Conservation (phyloP, 2,797 vertebrate genomes). For the Onychomys arenicola region DNA sequence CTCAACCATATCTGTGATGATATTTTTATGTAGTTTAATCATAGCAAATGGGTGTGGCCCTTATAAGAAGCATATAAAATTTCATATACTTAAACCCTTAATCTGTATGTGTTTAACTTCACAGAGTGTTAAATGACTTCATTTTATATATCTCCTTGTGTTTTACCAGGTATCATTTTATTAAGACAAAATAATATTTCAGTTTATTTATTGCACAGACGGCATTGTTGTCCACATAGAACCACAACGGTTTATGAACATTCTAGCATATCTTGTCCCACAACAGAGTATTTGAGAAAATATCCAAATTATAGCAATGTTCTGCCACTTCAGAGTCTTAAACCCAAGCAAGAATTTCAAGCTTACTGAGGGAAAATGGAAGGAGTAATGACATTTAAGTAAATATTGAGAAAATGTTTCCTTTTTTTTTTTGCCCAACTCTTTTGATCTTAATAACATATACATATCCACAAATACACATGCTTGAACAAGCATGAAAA, state of each 20-base stretch:
- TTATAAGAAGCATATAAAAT: not conserved
- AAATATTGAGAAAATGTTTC: conserved; percentile 76
- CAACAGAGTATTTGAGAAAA: conserved; percentile 91
- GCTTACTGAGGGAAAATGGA: conserved; percentile 87
- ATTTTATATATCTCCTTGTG: not conserved
- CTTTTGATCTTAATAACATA: not conserved
- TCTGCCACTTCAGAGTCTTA: conserved; percentile 86
- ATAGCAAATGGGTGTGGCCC: not conserved
- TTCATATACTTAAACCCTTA: not conserved
- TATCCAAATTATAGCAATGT: conserved; percentile 86
- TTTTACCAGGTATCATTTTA: not conserved
- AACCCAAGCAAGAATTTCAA: conserved; percentile 87
- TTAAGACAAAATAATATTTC: conserved; percentile 14
- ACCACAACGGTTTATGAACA: conserved; percentile 87
- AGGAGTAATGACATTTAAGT: conserved; percentile 91
- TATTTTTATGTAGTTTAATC: not conserved
- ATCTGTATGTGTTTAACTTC: not conserved
- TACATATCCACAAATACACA: no score
- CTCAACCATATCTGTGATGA: not conserved
- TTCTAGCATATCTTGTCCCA: conserved; percentile 73
- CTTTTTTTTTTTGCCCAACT: not conserved
- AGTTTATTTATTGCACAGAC: conserved; percentile 84
- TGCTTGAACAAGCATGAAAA: no score
- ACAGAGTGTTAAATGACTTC: not conserved
- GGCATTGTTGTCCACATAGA: conserved; percentile 89